phyloP scores from a whole-genome alignment of 2,797 vertebrate genomes.

The Epinephelus coioides region DNA sequence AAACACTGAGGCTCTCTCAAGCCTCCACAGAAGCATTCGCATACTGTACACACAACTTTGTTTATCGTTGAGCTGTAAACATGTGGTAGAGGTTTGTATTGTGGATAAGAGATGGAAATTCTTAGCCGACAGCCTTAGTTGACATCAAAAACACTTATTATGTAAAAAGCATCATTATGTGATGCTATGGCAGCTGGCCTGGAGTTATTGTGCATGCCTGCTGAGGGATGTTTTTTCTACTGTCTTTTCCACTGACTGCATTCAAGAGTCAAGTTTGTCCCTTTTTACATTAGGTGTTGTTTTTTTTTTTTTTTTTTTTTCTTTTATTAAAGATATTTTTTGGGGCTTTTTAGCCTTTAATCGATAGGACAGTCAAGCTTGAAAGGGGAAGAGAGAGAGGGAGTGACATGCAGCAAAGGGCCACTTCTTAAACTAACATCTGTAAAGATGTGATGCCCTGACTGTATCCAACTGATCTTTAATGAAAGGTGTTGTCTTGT shows the following conservation, averaged over 20 bases:
- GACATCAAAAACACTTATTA: background rate
- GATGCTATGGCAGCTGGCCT: background rate
- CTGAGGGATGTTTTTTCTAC: background rate
- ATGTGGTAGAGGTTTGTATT: background rate
- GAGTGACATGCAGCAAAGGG: no score
- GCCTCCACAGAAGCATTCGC: background rate
- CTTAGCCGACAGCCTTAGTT: no score
- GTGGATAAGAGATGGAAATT: background rate
- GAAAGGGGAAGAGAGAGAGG: no score
- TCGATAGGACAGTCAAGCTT: no score
- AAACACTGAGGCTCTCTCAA: background rate
- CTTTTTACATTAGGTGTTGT: background rate
- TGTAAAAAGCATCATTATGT: background rate
- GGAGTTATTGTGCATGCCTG: background rate
- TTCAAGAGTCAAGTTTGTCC: background rate
- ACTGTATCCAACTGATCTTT: no score
- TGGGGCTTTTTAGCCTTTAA: no score
- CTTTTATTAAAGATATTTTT: no score
- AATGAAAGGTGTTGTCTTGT: no score
- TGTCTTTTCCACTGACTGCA: background rate
- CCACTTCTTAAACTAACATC: no score
- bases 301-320: no score
- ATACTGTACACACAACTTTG: background rate
- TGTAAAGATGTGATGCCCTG: no score
- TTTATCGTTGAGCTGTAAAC: background rate